These are phyloP conservation scores for Colistium nudipinnis DNA, from an alignment of 2,113 vertebrate species.

Conservation along the genomic window DNA sequence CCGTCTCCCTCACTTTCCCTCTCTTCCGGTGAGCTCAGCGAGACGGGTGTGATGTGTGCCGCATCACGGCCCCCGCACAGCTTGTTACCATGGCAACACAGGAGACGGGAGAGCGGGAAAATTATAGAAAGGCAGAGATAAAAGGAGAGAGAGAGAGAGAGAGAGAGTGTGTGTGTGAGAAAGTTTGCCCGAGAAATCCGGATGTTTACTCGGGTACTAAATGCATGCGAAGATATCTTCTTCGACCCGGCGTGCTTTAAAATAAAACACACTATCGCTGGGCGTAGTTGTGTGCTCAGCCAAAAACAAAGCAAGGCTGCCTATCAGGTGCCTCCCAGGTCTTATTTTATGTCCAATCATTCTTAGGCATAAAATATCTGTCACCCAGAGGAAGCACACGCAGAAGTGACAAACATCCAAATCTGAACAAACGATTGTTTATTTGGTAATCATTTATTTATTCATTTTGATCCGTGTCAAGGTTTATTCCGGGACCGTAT, in stretches of 20 bases:
- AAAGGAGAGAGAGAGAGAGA: conserved; percentile 30
- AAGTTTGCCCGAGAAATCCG: conserved; percentile 44
- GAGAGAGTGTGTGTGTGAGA: conserved; percentile 13
- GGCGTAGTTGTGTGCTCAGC: not conserved
- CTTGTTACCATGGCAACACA: conserved; percentile 77
- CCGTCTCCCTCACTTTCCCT: conserved; percentile 34
- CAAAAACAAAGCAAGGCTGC: not conserved
- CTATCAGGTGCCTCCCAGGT: too few species aligned
- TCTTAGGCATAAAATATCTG: not conserved
- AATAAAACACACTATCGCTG: not conserved
- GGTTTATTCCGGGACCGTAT: conserved; percentile 13
- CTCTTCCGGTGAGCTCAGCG: conserved; percentile 51
- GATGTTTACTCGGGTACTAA: conserved; percentile 40
- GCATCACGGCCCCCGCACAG: conserved; percentile 72
- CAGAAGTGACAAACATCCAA: not conserved
- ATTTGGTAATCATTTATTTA: too few species aligned
- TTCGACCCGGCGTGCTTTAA: not conserved
- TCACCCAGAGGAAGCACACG: too few species aligned
- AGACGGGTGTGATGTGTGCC: conserved; percentile 67
- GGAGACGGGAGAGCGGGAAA: conserved; percentile 59
- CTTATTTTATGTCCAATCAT: too few species aligned
- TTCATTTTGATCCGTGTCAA: too few species aligned
- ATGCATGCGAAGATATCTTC: not conserved
- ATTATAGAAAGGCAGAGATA: conserved; percentile 55
- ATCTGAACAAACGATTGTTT: not conserved